These are phyloP conservation scores for Napeogenes sylphis DNA, from an alignment of 2,888 invertebrate species.

Conservation along the genomic window DNA sequence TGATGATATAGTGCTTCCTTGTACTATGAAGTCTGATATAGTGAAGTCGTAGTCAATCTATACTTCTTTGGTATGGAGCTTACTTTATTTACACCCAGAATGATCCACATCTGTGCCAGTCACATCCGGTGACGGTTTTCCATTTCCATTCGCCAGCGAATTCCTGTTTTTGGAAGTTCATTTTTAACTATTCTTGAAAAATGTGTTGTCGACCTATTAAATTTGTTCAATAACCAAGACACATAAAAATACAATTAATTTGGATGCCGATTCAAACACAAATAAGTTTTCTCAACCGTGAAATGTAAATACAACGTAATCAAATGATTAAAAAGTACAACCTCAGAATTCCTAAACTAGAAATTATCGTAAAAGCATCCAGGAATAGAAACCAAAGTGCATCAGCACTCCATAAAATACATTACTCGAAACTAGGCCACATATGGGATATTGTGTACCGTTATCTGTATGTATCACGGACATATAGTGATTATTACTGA, in stretches of 20 bases:
- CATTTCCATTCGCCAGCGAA: constrained; percentile 54
- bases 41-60: constrained; percentile 16
- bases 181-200: constrained; percentile 40
- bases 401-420: constrained; percentile 22
- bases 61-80: constrained; percentile 34
- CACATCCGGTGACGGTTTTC: constrained; percentile 49
- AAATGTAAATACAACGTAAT: too few species aligned
- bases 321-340: too few species aligned
- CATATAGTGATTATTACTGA: constrained; percentile 12
- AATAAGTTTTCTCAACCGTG: not conserved
- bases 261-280: not conserved
- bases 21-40: too few species aligned
- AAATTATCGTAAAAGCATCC: constrained; percentile 1
- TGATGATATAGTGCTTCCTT: too few species aligned
- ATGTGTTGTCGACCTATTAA: not conserved
- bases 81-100: constrained; percentile 47
- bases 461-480: constrained; percentile 12
- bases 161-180: constrained; percentile 28
- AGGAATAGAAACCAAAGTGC: constrained; percentile 26
- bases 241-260: not conserved
- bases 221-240: not conserved
- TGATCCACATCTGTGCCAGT: constrained; percentile 55
- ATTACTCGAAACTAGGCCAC: constrained; percentile 23
- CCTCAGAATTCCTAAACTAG: not conserved
- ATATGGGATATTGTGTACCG: constrained; percentile 19